Evolutionary conservation across 2,113 vertebrate species (phyloP), one percentile per base, ranked within the genome.

Genomic region (Gobiocypris rarus): DNA sequence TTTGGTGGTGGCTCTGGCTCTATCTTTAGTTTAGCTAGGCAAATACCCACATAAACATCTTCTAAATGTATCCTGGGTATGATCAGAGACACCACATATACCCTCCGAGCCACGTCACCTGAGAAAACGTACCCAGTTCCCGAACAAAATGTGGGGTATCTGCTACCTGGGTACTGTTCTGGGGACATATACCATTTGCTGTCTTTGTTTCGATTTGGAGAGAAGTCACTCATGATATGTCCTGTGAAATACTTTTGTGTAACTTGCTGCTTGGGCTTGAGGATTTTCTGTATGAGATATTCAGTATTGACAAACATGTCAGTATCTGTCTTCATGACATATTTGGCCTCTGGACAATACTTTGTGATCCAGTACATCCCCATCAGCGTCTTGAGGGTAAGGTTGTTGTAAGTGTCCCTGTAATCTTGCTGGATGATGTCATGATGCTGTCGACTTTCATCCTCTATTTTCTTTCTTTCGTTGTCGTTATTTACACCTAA

Each of bases 251-350:
- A 99, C 89, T 96, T 97, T 69, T 83, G 95, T 86, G 89, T 95
- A 0, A 94, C 94, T 79, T 93, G 94, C 74, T 94, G 88, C 31
- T 96, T 96, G 78, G 97, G 96, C 89, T 95, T 95, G 77, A 99
- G 91, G 59, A 99, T 91, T 90, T 98, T 98, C 43, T 96, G 94
- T 91, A 99, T 94, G 87, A 99, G 95, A 87, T 98, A 97, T 14
- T 99, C 97, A 0, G 97, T 98, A 88, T 99, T 99, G 88, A 99
- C 95, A 81, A 99, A 99, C 97, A 99, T 96, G 88, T 99, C 98
- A 0, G 96, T 97, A 93, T 99, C 98, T 0, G 97, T 99, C 93
- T 99, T 99, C 98, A 99, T 99, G 78, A 98, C 96, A 0, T 99
- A 99, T 0, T 93, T 93, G 82, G 94, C 94, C 0, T 63, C 88